Base-by-base conservation (phyloP, 1,140 invertebrate genomes). In the Eupristina koningsbergeri region DNA sequence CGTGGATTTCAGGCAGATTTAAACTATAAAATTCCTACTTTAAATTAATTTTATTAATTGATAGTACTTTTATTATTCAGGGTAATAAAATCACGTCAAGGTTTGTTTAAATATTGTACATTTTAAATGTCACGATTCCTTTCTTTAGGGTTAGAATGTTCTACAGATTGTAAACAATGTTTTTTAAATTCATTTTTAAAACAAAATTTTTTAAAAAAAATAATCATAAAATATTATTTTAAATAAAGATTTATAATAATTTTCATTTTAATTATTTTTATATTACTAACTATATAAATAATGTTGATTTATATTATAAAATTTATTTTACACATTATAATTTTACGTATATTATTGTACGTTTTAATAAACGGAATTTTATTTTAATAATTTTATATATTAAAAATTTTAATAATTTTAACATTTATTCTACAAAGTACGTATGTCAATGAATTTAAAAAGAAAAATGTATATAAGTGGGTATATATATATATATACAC, bases 121-220 rank as follows among this genome's bases (percentile, higher is more conserved):
- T 39, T 67, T 34, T 0, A 6, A 39, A 22, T 36, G 36, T 64
- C 53, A 1, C 22, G 41, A 15, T 50, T 50, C 41, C 47, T 50
- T 9, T 7, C 39, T 22, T 29, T 81, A 81, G 58, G 80, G 80
- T 81, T 81, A 81, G 80, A 64, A 53, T 47, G n/a, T 63, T 9
- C 19, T n/a, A 11, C 2, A 64, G 2, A n/a, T n/a, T 75, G 58
- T 82, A 82, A 82, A 82, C 73, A 82, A 82, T 63, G 13, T 34
- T 34, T n/a, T n/a, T 17, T n/a, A 13, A 11, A n/a, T 69, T 50
- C 0, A 80, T 29, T 26, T 69, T 69, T 50, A 2, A 69, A 80
- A 69, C 34, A 13, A 11, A 69, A 50, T 8, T 82, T 64, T 31
- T 0, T 41, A 22, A 71, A 26, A 47, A 74, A n/a, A 74, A 7